Conservation (phyloP, 2,888 invertebrate species). For the Gnatocerus cornutus region DNA sequence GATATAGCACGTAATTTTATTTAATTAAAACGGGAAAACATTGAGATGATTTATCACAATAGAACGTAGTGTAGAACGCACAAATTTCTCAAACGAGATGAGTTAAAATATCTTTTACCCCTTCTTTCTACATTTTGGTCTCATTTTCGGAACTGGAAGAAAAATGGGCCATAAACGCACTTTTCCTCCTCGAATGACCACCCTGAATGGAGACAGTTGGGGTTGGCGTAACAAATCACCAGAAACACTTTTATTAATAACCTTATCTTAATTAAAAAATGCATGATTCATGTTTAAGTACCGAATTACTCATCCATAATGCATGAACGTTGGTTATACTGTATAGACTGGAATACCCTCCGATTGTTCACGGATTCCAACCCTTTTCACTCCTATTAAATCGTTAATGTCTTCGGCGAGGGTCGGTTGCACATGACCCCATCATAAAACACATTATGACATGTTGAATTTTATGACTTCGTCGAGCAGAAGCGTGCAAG, state of each 20-base stretch:
- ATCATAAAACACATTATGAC: conserved; percentile 39
- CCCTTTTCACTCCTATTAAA: conserved; percentile 42
- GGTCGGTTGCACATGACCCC: conserved; percentile 26
- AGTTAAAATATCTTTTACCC: no score
- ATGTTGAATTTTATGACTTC: conserved; percentile 32
- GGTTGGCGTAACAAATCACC: conserved; percentile 11
- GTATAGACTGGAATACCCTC: conserved; percentile 1
- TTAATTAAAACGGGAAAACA: no score
- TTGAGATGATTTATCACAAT: no score
- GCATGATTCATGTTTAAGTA: conserved; percentile 37
- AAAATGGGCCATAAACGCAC: conserved; percentile 9
- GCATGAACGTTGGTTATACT: conserved; percentile 24
- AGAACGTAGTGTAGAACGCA: no score
- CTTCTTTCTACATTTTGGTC: no score
- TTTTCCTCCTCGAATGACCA: background rate
- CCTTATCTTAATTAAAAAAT: conserved; percentile 37
- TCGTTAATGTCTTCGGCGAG: conserved; percentile 42
- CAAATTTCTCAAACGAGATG: no score
- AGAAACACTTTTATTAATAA: conserved; percentile 17
- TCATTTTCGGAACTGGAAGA: background rate
- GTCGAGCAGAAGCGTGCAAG: conserved; percentile 15
- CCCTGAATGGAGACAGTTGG: background rate
- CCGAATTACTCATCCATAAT: conserved; percentile 39
- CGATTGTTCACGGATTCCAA: conserved; percentile 36
- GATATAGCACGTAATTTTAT: no score